These are phyloP conservation scores for Andrena dorsata DNA, from an alignment of 2,888 invertebrate species.

Conservation along the genomic window DNA sequence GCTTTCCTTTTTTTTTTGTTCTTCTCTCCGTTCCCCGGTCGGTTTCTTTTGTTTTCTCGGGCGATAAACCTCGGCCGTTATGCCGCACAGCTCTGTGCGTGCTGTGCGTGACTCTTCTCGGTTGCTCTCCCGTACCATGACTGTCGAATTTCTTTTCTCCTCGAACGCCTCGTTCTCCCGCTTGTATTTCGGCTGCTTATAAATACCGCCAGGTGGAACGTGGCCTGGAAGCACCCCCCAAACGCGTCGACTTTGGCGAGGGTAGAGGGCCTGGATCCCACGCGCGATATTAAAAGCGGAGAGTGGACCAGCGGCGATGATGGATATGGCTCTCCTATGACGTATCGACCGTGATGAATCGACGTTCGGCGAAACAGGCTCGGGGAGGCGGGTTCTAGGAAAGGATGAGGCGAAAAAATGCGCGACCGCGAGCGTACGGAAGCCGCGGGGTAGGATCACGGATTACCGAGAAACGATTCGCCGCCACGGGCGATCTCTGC, in stretches of 20 bases:
- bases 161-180: neutral
- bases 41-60: constrained; percentile 28
- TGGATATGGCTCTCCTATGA: neutral
- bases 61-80: constrained; percentile 35
- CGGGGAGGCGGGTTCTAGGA: neutral
- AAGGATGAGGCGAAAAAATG: constrained; percentile 1
- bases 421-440: neutral
- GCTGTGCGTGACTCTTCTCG: constrained; percentile 23
- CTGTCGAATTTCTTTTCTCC: neutral
- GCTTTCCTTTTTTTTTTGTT: neutral
- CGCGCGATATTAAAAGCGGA: constrained; percentile 27
- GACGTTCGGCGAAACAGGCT: constrained; percentile 21
- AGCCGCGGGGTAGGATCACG: constrained; percentile 1
- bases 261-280: neutral
- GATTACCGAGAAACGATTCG: constrained; percentile 31
- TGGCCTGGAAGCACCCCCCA: neutral
- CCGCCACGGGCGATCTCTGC: constrained; percentile 37
- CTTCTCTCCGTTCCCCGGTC: neutral
- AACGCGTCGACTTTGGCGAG: neutral
- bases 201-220: neutral
- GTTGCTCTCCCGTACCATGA: neutral
- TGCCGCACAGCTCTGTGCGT: neutral
- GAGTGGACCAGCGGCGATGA: neutral
- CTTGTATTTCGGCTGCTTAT: neutral
- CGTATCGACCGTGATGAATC: constrained; percentile 21